These are phyloP conservation scores for Hyla sarda DNA, from an alignment of 2,113 vertebrate species.

Conservation along the genomic window DNA sequence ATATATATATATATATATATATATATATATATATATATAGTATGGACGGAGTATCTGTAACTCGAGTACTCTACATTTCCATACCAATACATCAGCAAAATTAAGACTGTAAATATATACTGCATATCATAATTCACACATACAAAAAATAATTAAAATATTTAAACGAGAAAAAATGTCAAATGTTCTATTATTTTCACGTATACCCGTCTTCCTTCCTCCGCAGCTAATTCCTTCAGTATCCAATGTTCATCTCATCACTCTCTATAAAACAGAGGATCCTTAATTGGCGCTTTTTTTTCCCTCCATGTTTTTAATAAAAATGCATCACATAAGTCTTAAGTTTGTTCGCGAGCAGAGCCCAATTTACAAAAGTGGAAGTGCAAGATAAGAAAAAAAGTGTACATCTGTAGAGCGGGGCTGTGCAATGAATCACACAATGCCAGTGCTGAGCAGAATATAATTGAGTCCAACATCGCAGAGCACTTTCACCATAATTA, in stretches of 20 bases:
- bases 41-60: too few relatives aligned
- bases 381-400: conserved; percentile 97
- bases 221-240: conserved; percentile 72
- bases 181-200: not conserved
- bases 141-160: not conserved
- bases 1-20: too few relatives aligned
- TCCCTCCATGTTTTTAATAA: conserved; percentile 99
- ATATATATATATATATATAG: too few relatives aligned
- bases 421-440: conserved; percentile 98
- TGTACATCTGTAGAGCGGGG: conserved; percentile 90
- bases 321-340: conserved; percentile 97
- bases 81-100: not conserved
- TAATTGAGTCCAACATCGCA: conserved; percentile 99
- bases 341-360: conserved; percentile 99
- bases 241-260: conserved; percentile 80
- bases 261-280: conserved; percentile 87
- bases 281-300: conserved; percentile 98
- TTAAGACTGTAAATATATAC: not conserved
- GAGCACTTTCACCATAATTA: conserved; percentile 99
- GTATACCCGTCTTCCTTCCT: conserved; percentile 61
- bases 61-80: too few relatives aligned
- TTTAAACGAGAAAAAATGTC: not conserved
- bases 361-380: conserved; percentile 99
- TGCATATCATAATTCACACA: not conserved
- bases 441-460: conserved; percentile 99